Percentiles rank a stretch among this genome's conserved stretches.
Evolutionary conservation across 2,797 vertebrate species (phyloP).

Genomic region (Morus bassanus): DNA sequence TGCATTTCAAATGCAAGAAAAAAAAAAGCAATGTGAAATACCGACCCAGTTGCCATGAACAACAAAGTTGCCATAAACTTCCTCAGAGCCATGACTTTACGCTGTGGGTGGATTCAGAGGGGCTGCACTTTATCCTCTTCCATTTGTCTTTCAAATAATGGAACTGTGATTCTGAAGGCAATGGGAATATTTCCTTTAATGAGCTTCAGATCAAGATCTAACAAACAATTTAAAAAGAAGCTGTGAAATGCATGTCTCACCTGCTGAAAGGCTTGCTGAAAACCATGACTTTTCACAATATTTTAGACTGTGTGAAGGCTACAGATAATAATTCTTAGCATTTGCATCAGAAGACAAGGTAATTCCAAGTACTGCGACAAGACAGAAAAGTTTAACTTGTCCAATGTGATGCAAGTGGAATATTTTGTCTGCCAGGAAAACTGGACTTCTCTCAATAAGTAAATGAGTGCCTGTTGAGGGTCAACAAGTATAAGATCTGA

Average conservation of each 20-base stretch:
- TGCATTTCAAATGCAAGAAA: background rate
- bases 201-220: background rate
- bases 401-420: background rate
- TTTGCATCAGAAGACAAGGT: background rate
- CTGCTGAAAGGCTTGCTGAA: conserved; percentile 5
- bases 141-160: background rate
- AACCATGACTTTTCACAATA: background rate
- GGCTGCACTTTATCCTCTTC: background rate
- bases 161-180: background rate
- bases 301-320: background rate
- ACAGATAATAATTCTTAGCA: background rate
- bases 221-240: background rate
- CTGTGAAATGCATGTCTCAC: background rate
- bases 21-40: background rate
- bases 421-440: background rate
- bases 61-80: background rate
- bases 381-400: background rate
- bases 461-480: background rate
- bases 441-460: background rate
- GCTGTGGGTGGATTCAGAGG: background rate
- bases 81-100: background rate
- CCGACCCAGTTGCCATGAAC: background rate
- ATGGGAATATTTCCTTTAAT: background rate
- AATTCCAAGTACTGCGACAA: background rate
- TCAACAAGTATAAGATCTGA: background rate